Conservation (phyloP, 2,113 vertebrate species). For the Chauna torquata region DNA sequence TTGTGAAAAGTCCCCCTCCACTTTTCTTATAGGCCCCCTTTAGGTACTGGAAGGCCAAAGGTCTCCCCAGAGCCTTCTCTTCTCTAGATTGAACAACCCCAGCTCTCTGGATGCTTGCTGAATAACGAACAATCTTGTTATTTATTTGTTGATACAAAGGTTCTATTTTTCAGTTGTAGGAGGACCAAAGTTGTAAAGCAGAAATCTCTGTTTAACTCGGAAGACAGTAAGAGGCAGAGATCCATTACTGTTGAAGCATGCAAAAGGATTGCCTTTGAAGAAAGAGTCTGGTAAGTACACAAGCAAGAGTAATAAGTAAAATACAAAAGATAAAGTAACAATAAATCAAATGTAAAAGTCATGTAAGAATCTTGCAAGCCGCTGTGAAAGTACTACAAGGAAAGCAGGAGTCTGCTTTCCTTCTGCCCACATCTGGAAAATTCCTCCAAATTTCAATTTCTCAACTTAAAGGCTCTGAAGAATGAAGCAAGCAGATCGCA, state of each 20-base stretch:
- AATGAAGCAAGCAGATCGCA: background rate
- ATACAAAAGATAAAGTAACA: background rate
- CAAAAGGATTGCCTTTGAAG: background rate
- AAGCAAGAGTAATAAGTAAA: background rate
- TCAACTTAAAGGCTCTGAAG: background rate
- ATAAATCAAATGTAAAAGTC: background rate
- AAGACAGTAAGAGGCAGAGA: background rate
- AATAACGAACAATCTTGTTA: background rate
- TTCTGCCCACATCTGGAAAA: constrained; percentile 15
- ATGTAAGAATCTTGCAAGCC: background rate
- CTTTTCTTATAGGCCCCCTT: no score
- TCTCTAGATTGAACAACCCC: no score
- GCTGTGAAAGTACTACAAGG: background rate
- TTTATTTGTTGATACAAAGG: background rate
- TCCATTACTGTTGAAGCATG: background rate
- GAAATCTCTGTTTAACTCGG: background rate
- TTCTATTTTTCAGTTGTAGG: background rate
- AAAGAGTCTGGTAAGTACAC: background rate
- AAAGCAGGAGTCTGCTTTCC: background rate
- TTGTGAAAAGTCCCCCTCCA: no score
- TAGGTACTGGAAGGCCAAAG: no score
- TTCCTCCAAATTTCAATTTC: background rate
- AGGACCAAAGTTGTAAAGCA: background rate
- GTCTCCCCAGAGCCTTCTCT: no score
- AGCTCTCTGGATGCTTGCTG: background rate